Percentiles rank a stretch among this genome's conserved stretches.
Evolutionary conservation across 2,888 invertebrate species (phyloP).

Genomic region (Villa cingulata): DNA sequence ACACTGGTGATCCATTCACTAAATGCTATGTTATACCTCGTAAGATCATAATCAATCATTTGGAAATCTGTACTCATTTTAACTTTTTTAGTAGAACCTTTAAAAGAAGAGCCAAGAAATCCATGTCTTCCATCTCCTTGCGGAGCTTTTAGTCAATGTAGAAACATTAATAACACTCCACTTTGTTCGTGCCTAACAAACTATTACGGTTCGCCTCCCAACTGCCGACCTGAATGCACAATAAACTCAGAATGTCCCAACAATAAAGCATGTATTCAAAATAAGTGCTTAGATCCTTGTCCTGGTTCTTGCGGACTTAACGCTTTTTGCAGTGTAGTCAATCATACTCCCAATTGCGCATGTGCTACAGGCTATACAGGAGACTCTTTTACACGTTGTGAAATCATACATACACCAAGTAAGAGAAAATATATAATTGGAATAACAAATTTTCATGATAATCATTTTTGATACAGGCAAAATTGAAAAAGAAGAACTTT

Average conservation of each 20-base stretch:
- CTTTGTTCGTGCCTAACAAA: conserved; percentile 54
- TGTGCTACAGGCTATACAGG: conserved; percentile 39
- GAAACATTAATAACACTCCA: conserved; percentile 43
- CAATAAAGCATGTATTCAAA: conserved; percentile 58
- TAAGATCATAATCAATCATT: conserved; percentile 20
- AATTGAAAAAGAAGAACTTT: neutral
- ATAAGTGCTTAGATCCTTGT: conserved; percentile 67
- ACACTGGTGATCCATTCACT: conserved; percentile 62
- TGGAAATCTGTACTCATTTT: neutral
- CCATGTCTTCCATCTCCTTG: conserved; percentile 53
- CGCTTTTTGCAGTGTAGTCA: conserved; percentile 60
- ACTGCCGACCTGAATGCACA: conserved; percentile 61
- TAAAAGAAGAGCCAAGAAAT: conserved; percentile 20
- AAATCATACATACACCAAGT: conserved; percentile 40
- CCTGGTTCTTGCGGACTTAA: conserved; percentile 60
- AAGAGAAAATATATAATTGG: conserved; percentile 22
- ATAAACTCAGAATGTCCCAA: conserved; percentile 60
- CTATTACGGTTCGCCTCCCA: conserved; percentile 60
- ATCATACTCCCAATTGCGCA: conserved; percentile 61
- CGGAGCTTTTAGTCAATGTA: conserved; percentile 47
- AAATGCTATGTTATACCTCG: conserved; percentile 41
- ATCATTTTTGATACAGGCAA: neutral
- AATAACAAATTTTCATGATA: neutral
- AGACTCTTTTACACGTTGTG: conserved; percentile 47
- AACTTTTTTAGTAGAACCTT: conserved; percentile 21